A percentile compares a stretch with the other conserved stretches of the same genome.
phyloP scores from a whole-genome alignment of 2,113 vertebrate species.

The Nothoprocta perdicaria region DNA sequence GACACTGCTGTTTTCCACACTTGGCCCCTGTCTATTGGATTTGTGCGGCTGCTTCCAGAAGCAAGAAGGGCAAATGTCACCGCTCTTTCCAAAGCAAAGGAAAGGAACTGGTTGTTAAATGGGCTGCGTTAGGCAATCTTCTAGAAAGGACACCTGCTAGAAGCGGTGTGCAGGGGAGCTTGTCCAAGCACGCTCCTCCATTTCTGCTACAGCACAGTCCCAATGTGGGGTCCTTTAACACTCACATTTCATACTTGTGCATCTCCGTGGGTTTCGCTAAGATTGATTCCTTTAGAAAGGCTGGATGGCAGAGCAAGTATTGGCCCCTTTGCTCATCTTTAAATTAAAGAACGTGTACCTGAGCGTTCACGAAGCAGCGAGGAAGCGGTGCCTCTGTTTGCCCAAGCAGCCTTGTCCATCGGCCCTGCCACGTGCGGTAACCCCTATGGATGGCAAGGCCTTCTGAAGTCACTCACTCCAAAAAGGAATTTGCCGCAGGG shows the following conservation, averaged over 20 bases:
- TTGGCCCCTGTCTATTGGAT: constrained; percentile 65
- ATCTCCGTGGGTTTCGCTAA: constrained; percentile 50
- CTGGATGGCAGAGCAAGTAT: constrained; percentile 53
- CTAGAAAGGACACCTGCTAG: constrained; percentile 58
- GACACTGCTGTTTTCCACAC: constrained; percentile 75
- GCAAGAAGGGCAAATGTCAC: constrained; percentile 75
- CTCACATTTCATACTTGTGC: constrained; percentile 55
- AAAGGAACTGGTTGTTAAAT: constrained; percentile 73
- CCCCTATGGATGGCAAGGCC: constrained; percentile 58
- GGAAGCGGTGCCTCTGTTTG: constrained; percentile 61
- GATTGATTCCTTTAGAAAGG: constrained; percentile 62
- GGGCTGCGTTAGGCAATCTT: constrained; percentile 70
- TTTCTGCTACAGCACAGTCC: constrained; percentile 22
- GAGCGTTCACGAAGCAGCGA: constrained; percentile 65
- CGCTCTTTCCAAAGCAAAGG: constrained; percentile 62
- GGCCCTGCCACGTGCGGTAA: constrained; percentile 62
- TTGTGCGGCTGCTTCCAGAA: constrained; percentile 65
- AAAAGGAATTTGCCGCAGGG: constrained; percentile 71
- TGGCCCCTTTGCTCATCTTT: constrained; percentile 58
- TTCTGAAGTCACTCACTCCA: constrained; percentile 66
- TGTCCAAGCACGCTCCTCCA: constrained; percentile 10
- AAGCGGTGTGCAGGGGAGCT: constrained; percentile 29
- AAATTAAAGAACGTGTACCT: constrained; percentile 60
- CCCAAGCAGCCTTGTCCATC: constrained; percentile 64
- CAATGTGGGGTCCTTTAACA: constrained; percentile 42